A percentile compares a stretch with the other conserved stretches of the same genome.
Conservation (phyloP, 2,797 vertebrate species). For the Takifugu ocellatus region DNA sequence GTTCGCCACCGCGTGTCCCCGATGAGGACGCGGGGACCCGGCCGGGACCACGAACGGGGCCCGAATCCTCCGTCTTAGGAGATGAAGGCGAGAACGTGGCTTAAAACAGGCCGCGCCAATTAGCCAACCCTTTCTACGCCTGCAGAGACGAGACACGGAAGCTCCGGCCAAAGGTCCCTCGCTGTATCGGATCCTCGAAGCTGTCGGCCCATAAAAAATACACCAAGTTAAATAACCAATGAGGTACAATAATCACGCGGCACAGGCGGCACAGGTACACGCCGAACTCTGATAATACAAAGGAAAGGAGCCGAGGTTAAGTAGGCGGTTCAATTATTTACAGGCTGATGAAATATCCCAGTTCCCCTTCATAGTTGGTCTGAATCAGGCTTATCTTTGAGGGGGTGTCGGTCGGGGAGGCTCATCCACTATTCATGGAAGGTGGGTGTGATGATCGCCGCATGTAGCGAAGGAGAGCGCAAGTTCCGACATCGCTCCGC, state of each 20-base stretch:
- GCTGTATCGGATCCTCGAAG: slow-evolving; percentile 5
- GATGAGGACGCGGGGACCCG: no score
- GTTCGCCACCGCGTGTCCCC: no score
- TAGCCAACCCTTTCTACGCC: no score
- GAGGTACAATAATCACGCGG: slow-evolving; percentile 63
- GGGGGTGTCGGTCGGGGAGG: slow-evolving; percentile 44
- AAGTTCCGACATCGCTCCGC: slow-evolving; percentile 13
- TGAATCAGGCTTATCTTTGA: slow-evolving; percentile 22
- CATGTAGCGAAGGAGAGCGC: slow-evolving; percentile 5
- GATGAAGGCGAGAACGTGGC: no score
- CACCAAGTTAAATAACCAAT: slow-evolving; percentile 64
- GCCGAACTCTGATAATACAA: slow-evolving; percentile 60
- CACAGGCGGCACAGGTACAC: slow-evolving; percentile 41
- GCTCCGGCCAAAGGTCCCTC: background rate
- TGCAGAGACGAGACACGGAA: no score
- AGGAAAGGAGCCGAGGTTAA: slow-evolving; percentile 60
- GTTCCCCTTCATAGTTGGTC: slow-evolving; percentile 47
- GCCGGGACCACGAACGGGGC: no score
- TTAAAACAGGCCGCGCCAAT: no score
- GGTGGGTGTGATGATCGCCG: no score
- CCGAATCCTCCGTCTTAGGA: no score
- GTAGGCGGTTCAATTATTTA: slow-evolving; percentile 60
- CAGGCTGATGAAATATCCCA: slow-evolving; percentile 41
- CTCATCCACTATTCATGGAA: slow-evolving; percentile 54
- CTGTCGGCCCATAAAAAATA: slow-evolving; percentile 53